These are phyloP conservation scores for Caenorhabditis sp. DNA, from an alignment of 2,888 invertebrate genomes.

Conservation along the genomic window DNA sequence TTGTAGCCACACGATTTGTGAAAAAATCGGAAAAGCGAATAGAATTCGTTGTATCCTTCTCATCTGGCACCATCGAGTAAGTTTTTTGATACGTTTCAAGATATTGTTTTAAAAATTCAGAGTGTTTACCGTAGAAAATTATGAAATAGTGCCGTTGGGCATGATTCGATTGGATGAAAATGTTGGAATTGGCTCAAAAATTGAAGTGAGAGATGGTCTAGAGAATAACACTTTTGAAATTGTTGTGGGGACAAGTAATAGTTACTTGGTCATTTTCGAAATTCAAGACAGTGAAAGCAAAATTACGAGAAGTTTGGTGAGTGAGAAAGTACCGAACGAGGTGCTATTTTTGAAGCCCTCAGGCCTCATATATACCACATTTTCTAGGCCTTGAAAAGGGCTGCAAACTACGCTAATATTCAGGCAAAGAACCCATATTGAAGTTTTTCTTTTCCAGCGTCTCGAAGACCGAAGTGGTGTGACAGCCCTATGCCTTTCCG, in stretches of 20 bases:
- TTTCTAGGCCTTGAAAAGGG: background rate
- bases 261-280: background rate
- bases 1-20: slow-evolving; percentile 1
- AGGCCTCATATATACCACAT: background rate
- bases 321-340: background rate
- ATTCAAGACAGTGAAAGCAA: background rate
- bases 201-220: too few species aligned
- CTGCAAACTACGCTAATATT: too few species aligned
- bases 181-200: slow-evolving; percentile 5
- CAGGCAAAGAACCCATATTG: background rate
- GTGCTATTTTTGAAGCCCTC: too few species aligned
- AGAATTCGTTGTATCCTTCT: background rate
- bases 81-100: too few species aligned
- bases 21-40: too few species aligned
- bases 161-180: background rate
- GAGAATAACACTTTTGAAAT: background rate
- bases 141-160: background rate
- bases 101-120: background rate
- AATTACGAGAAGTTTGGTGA: background rate
- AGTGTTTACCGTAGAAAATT: background rate
- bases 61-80: background rate
- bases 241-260: slow-evolving; percentile 1
- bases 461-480: slow-evolving; percentile 3
- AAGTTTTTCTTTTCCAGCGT: background rate
- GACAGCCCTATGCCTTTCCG: background rate